These are phyloP conservation scores for Monarcha castaneiventris DNA, from an alignment of 2,113 vertebrate species.

Conservation along the genomic window DNA sequence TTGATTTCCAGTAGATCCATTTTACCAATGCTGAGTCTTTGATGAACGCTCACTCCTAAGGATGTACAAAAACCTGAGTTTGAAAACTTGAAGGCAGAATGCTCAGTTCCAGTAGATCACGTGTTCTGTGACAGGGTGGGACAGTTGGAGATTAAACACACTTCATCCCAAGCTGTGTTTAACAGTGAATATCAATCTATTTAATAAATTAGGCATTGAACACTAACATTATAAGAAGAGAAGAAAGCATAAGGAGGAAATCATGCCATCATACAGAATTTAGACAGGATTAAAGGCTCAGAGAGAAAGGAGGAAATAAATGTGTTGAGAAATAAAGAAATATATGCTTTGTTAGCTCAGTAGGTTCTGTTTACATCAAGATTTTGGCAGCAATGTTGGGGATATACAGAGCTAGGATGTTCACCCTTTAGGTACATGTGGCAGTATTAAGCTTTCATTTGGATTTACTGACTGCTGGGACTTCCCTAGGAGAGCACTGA, in stretches of 20 bases:
- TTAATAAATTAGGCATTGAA: background rate
- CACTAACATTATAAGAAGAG: background rate
- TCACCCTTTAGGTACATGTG: background rate
- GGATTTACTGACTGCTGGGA: background rate
- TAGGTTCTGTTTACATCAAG: background rate
- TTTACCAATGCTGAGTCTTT: background rate
- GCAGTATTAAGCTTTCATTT: background rate
- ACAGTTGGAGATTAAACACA: background rate
- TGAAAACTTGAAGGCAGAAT: background rate
- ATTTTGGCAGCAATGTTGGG: background rate
- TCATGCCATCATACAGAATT: background rate
- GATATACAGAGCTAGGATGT: background rate
- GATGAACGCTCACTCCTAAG: background rate
- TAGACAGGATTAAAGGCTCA: background rate
- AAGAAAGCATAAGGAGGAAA: background rate
- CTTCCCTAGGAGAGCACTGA: background rate
- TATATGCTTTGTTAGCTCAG: background rate
- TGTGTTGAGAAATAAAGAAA: background rate
- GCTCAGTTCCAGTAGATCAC: background rate
- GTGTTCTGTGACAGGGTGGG: background rate
- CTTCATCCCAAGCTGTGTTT: background rate
- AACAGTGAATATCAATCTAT: background rate
- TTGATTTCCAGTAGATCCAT: background rate
- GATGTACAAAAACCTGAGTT: background rate
- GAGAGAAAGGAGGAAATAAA: background rate